Evolutionary conservation across 2,888 invertebrate species (phyloP).

Genomic region (Nowickia ferox): DNA sequence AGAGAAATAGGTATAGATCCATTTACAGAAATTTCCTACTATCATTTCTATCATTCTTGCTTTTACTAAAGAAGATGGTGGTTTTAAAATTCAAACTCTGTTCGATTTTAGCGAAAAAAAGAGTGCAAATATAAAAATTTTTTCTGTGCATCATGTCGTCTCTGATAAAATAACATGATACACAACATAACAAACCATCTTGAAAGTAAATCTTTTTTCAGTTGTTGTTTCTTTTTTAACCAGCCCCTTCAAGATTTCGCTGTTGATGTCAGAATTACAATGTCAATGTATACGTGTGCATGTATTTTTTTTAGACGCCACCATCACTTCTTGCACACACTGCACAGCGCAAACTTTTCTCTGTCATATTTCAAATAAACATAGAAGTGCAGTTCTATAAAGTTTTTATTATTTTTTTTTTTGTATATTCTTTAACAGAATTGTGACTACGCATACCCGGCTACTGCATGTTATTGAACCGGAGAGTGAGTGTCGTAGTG

Average conservation of each 20-base stretch:
- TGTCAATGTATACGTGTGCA: conserved; percentile 13
- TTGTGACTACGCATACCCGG: conserved; percentile 21
- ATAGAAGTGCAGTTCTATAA: background rate
- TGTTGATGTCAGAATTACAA: conserved; percentile 6
- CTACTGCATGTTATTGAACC: background rate
- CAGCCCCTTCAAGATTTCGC: background rate
- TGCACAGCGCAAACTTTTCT: background rate
- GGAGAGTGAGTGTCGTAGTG: conserved; percentile 42
- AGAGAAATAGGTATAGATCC: too few relatives aligned
- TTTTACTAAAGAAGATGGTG: too few relatives aligned
- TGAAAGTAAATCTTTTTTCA: background rate
- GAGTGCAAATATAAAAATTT: too few relatives aligned
- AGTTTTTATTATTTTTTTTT: conserved; percentile 12
- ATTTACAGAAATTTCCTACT: too few relatives aligned
- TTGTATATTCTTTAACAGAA: background rate
- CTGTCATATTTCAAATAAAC: background rate
- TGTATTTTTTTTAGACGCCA: conserved; percentile 24
- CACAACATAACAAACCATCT: background rate
- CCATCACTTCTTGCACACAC: background rate
- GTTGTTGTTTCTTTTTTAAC: too few relatives aligned
- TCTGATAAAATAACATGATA: too few relatives aligned
- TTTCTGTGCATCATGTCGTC: too few relatives aligned
- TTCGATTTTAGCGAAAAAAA: too few relatives aligned
- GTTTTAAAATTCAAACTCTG: too few relatives aligned
- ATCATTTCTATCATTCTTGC: too few relatives aligned